Percentiles rank a stretch among this genome's conserved stretches.
Conservation (phyloP, 2,113 vertebrate genomes). For the Thomomys bottae region DNA sequence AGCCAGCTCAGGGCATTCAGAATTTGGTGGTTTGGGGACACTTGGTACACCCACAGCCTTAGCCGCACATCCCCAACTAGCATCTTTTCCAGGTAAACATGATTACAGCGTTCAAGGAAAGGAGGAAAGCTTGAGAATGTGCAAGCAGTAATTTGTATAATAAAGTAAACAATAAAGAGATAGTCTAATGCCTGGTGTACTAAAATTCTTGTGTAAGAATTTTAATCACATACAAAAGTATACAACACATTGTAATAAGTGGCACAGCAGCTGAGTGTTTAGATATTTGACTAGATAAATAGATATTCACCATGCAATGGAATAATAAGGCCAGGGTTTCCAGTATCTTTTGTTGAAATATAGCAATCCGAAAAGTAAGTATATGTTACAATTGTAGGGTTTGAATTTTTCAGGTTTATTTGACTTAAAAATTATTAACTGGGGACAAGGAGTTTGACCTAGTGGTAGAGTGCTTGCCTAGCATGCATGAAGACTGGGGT, state of each 20-base stretch:
- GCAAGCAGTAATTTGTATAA: slow-evolving; percentile 62
- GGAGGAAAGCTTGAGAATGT: slow-evolving; percentile 70
- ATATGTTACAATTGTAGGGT: neutral
- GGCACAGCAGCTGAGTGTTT: neutral
- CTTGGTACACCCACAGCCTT: slow-evolving; percentile 90
- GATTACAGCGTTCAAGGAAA: slow-evolving; percentile 70
- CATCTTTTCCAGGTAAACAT: slow-evolving; percentile 89
- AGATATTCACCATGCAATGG: neutral
- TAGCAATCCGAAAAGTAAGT: slow-evolving; percentile 20
- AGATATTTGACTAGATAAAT: slow-evolving; percentile 34
- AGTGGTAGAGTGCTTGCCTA: neutral
- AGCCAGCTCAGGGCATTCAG: slow-evolving; percentile 87
- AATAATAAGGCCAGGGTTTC: slow-evolving; percentile 21
- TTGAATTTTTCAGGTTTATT: slow-evolving; percentile 53
- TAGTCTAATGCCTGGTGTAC: slow-evolving; percentile 54
- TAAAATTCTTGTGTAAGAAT: slow-evolving; percentile 49
- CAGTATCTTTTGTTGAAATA: slow-evolving; percentile 26
- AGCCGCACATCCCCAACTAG: slow-evolving; percentile 89
- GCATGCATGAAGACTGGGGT: neutral
- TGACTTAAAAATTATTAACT: neutral
- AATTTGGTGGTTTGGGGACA: slow-evolving; percentile 91
- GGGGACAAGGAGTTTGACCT: neutral
- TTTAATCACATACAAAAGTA: neutral
- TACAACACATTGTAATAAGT: neutral
- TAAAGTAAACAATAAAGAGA: slow-evolving; percentile 46